phyloP scores from a whole-genome alignment of 2,797 vertebrate genomes.

The Euthynnus affinis region DNA sequence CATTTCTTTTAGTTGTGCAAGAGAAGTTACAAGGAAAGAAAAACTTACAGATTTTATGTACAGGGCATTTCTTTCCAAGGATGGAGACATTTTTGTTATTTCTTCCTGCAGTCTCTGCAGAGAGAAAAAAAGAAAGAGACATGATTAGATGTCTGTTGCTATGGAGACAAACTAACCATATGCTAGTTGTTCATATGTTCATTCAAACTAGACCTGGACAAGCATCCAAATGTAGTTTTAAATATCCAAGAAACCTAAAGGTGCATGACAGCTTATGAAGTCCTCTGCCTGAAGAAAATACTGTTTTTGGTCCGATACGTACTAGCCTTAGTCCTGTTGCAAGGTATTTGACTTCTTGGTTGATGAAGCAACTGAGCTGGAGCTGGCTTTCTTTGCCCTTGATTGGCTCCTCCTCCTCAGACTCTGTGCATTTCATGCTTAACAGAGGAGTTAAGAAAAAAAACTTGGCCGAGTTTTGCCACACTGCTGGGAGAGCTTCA shows the following conservation, averaged over 20 bases:
- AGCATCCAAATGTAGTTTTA: not conserved
- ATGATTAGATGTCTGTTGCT: slow-evolving; percentile 18
- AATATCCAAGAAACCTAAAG: not conserved
- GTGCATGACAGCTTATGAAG: not conserved
- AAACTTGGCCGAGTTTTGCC: not conserved
- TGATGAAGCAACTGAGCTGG: slow-evolving; percentile 99
- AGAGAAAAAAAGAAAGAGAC: slow-evolving; percentile 18
- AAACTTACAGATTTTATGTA: slow-evolving; percentile 97
- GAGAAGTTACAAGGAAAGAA: not conserved
- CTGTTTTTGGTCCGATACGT: slow-evolving; percentile 57
- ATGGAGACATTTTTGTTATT: slow-evolving; percentile 96
- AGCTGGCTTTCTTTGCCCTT: slow-evolving; percentile 97
- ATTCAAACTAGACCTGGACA: not conserved
- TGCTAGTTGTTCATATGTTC: not conserved
- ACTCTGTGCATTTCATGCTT: slow-evolving; percentile 99
- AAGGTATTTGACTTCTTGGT: slow-evolving; percentile 99
- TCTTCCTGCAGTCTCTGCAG: slow-evolving; percentile 96
- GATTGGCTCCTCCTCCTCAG: slow-evolving; percentile 95
- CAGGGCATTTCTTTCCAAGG: slow-evolving; percentile 96
- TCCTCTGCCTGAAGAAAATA: not conserved
- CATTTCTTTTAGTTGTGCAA: not conserved
- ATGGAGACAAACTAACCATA: slow-evolving; percentile 11
- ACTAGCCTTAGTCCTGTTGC: slow-evolving; percentile 97
- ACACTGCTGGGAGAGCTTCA: not conserved
- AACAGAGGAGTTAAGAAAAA: slow-evolving; percentile 84